Percentiles rank a stretch among this genome's conserved stretches.
These are phyloP conservation scores for Tetraneura akinire DNA, from an alignment of 1,140 invertebrate genomes.

Conservation along the genomic window DNA sequence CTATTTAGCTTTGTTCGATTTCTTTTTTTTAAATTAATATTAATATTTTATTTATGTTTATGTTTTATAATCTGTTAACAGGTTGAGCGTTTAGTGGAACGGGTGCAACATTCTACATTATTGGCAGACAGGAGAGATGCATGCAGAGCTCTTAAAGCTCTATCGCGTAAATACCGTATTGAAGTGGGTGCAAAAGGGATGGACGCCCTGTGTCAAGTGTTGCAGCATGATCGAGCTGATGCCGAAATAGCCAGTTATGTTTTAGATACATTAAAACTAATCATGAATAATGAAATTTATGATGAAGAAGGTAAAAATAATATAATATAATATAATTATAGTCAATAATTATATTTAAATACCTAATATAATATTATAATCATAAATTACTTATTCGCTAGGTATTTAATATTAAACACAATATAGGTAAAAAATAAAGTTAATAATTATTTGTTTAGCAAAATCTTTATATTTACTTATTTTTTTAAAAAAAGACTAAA, in stretches of 20 bases:
- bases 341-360: too few relatives aligned
- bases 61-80: conserved; percentile 62
- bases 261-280: conserved; percentile 87
- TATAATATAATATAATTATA: too few relatives aligned
- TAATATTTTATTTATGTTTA: neutral
- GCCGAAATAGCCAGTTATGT: conserved; percentile 90
- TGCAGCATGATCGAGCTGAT: conserved; percentile 82
- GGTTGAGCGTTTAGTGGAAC: conserved; percentile 90
- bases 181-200: conserved; percentile 96
- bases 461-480: too few relatives aligned
- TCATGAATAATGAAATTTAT: conserved; percentile 81
- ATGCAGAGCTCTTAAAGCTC: conserved; percentile 88
- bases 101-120: conserved; percentile 87
- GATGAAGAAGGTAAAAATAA: conserved; percentile 80
- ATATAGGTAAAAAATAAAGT: too few relatives aligned
- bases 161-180: conserved; percentile 89
- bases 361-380: too few relatives aligned
- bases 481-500: too few relatives aligned
- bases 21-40: too few relatives aligned
- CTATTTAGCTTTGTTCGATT: conserved; percentile 31
- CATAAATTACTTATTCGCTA: too few relatives aligned
- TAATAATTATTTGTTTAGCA: too few relatives aligned
- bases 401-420: too few relatives aligned
- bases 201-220: conserved; percentile 76
- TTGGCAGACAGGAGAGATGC: conserved; percentile 95